These are phyloP conservation scores for Ennomos erosarius DNA, from an alignment of 2,888 invertebrate species.

Conservation along the genomic window DNA sequence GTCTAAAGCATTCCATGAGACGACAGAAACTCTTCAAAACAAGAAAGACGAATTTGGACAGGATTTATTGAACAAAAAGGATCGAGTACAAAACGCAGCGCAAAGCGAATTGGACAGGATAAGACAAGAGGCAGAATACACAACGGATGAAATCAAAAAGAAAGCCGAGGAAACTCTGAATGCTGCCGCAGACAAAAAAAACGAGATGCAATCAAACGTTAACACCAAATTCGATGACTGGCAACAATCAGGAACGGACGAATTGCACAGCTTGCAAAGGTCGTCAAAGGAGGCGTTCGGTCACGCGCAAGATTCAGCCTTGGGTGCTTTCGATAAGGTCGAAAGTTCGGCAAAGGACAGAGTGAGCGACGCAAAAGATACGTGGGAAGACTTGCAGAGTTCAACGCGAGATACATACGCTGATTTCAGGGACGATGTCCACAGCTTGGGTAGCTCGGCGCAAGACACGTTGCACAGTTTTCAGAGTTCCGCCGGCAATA, in stretches of 20 bases:
- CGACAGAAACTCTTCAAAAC: constrained; percentile 53
- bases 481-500: constrained; percentile 80
- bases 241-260: constrained; percentile 54
- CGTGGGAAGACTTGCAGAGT: constrained; percentile 76
- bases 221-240: constrained; percentile 53
- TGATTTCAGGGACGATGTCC: constrained; percentile 71
- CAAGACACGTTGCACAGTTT: constrained; percentile 79
- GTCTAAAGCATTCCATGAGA: constrained; percentile 49
- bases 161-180: constrained; percentile 74
- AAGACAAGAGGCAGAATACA: constrained; percentile 73
- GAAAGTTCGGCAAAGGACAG: constrained; percentile 80
- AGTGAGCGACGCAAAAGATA: constrained; percentile 67
- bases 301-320: constrained; percentile 74
- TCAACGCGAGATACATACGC: constrained; percentile 77
- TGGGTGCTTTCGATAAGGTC: constrained; percentile 77
- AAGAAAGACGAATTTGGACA: constrained; percentile 57
- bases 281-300: constrained; percentile 70
- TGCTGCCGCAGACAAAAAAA: constrained; percentile 64
- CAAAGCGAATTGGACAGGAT: constrained; percentile 72
- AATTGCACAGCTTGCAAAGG: constrained; percentile 61
- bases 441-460: constrained; percentile 70
- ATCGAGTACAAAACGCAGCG: constrained; percentile 58
- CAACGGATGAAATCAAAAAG: constrained; percentile 75
- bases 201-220: constrained; percentile 60
- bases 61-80: constrained; percentile 58